Conservation (phyloP, 1,140 invertebrate genomes). For the Drosophila persimilis region DNA sequence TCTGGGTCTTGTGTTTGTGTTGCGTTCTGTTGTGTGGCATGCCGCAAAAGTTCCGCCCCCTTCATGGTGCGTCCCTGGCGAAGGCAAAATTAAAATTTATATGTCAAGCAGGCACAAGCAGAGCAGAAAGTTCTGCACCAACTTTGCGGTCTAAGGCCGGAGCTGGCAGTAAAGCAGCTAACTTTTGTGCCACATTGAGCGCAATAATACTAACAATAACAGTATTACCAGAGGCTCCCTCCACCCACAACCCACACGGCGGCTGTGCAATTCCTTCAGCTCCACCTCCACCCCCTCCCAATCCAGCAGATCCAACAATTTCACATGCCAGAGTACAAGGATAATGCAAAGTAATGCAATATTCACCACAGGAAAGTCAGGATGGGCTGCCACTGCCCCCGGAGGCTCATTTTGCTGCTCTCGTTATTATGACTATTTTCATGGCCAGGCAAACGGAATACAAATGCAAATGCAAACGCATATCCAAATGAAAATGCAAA, state of each 20-base stretch:
- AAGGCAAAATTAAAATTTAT: constrained; percentile 70
- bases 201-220: constrained; percentile 71
- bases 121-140: constrained; percentile 56
- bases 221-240: constrained; percentile 44
- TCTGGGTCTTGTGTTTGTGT: constrained; percentile 38
- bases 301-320: too few species aligned
- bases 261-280: not conserved
- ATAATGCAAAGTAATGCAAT: constrained; percentile 72
- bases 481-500: constrained; percentile 47
- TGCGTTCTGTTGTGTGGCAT: constrained; percentile 34
- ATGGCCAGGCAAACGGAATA: constrained; percentile 20
- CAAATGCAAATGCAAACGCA: constrained; percentile 55
- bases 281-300: too few species aligned
- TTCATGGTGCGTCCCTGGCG: constrained; percentile 18
- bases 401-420: constrained; percentile 26
- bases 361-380: constrained; percentile 44
- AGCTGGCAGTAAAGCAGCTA: constrained; percentile 26
- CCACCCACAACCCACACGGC: not conserved
- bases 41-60: constrained; percentile 47
- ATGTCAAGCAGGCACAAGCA: constrained; percentile 56
- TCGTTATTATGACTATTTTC: constrained; percentile 42
- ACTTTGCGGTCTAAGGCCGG: constrained; percentile 53
- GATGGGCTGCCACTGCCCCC: constrained; percentile 13
- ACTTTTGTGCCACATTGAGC: constrained; percentile 70
- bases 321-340: constrained; percentile 21